Base-by-base conservation (phyloP, 2,888 invertebrate species). In the Xylophagus ater region DNA sequence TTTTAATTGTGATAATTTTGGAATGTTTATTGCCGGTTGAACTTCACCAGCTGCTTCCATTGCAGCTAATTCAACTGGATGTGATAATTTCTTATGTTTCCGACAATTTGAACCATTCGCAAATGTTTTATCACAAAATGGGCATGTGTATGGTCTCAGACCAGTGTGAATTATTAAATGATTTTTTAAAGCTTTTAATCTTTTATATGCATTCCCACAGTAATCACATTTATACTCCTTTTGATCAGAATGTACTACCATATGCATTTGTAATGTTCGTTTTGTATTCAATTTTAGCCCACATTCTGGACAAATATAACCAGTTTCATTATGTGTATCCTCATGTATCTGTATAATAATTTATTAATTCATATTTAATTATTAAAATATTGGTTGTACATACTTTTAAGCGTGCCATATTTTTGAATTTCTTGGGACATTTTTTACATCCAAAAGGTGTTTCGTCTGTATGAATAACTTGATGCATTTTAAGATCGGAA, bases 1-100 rank as follows among this genome's bases (percentile, higher is more conserved):
- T 10, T 57, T 56, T 13, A 64, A 43, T 35, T 63, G 61, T 14
- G 57, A 57, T n/a, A 64, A 42, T 46, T 58, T 57, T 3, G 64
- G 64, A 37, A 64, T 51, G 17, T 53, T 47, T 1, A 54, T 55
- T 1, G 52, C 51, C 4, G 52, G 51, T n/a, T 49, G 48, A 20
- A 52, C 50, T 14, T 53, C 56, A 1, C 64, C 64, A 3, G 49
- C 49, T 1, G 62, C 54, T 45, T 64, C 65, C 41, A 62, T 56
- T 13, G 4, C 13, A 13, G 9, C 20, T 2, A 31, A n/a, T 12
- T 40, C 40, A 10, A 10, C 17, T 2, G 36, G 35, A 40, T 40
- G 40, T n/a, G n/a, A 18, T 12, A 24, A 13, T 40, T 24, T 35
- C n/a, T 31, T 30, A 21, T 40, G 40, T 24, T 35, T 35, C 17